phyloP scores from a whole-genome alignment of 2,888 invertebrate species.

The Chironomus tentans region DNA sequence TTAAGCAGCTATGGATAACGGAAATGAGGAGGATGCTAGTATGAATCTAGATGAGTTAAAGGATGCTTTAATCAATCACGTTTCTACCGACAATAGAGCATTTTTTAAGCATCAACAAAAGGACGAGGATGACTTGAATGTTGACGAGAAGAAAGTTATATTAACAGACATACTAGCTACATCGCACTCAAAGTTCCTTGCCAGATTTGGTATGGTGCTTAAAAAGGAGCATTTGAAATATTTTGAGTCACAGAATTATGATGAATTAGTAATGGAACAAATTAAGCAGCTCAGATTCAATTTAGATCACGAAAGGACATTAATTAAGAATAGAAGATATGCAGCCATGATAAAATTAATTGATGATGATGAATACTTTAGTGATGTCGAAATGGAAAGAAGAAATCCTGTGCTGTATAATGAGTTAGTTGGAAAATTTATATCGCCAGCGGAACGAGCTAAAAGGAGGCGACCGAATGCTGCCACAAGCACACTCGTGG shows the following conservation, averaged over 20 bases:
- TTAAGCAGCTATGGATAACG: background rate
- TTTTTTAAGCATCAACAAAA: conserved; percentile 76
- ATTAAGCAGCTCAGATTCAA: conserved; percentile 52
- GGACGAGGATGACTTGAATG: conserved; percentile 62
- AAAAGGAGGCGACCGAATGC: conserved; percentile 52
- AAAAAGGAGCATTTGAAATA: conserved; percentile 57
- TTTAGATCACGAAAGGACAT: conserved; percentile 46
- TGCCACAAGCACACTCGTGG: conserved; percentile 55
- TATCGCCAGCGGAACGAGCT: conserved; percentile 66
- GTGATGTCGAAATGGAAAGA: conserved; percentile 87
- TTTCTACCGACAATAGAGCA: conserved; percentile 52
- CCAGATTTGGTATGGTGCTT: conserved; percentile 66
- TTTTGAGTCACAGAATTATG: conserved; percentile 45
- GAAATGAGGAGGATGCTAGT: background rate
- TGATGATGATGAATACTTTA: conserved; percentile 66
- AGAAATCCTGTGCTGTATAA: conserved; percentile 85
- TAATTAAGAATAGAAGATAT: conserved; percentile 70
- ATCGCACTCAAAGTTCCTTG: conserved; percentile 61
- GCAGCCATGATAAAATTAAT: conserved; percentile 68
- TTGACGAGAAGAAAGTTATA: conserved; percentile 59
- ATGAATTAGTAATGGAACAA: conserved; percentile 50
- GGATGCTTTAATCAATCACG: conserved; percentile 51
- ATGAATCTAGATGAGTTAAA: conserved; percentile 9
- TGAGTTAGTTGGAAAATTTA: conserved; percentile 76
- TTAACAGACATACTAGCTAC: conserved; percentile 54